Evolutionary conservation across 2,888 invertebrate species (phyloP).

Genomic region (Diaphora mendica): DNA sequence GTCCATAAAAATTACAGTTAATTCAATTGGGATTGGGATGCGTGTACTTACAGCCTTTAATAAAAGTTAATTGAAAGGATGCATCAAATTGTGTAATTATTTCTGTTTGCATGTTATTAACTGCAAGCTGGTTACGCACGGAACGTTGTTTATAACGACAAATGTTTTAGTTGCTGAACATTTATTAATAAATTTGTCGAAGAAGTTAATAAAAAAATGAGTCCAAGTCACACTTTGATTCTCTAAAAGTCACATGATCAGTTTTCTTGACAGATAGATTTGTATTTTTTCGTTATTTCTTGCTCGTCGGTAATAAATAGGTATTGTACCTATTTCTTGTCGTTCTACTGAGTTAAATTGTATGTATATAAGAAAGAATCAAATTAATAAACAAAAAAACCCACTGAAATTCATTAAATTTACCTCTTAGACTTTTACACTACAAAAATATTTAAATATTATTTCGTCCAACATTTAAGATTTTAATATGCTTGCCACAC

Average conservation of each 20-base stretch:
- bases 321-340: too few species aligned
- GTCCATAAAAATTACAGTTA: conserved; percentile 11
- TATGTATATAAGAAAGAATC: background rate
- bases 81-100: conserved; percentile 41
- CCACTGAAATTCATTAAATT: background rate
- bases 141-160: background rate
- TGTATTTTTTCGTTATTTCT: too few species aligned
- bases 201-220: background rate
- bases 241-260: too few species aligned
- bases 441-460: background rate
- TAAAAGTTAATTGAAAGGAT: conserved; percentile 49
- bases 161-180: background rate
- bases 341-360: too few species aligned
- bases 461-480: background rate
- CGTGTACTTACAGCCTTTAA: conserved; percentile 27
- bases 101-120: background rate
- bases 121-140: background rate
- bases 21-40: conserved; percentile 23
- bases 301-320: too few species aligned
- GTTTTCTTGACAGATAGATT: too few species aligned
- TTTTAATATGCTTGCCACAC: background rate
- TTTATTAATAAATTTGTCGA: background rate
- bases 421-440: background rate
- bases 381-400: background rate
- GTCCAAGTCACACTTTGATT: background rate